Base-by-base conservation (phyloP, 1,140 invertebrate species). In the Arion vulgaris region DNA sequence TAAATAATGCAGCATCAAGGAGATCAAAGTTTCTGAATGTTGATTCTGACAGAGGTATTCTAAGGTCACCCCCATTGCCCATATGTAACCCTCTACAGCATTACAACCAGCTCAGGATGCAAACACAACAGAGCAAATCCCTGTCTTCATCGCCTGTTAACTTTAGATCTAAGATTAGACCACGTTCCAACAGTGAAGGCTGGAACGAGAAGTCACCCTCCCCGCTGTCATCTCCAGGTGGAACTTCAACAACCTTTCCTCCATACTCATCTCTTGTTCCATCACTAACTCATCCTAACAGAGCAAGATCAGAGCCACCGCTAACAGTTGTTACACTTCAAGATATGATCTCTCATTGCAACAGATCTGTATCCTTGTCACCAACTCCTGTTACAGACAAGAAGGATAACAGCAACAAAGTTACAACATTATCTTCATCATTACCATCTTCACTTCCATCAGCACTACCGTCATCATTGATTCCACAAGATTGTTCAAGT, bases 1-100 rank as follows among this genome's bases (percentile, higher is more conserved):
- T 92, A 36, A 92, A 92, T 83, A 80, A 83, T 53, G 91, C 90
- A 39, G 91, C 91, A 7, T 87, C 87, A 13, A 85, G 85, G 57
- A 81, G 49, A 28, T 71, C 57, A 9, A 45, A 28, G 1, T 66
- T 45, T 5, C 28, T 26, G 4, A 49, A 26, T 73, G 26, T 39
- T 13, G 32, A 32, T 5, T 19, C 19, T 17, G 53, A 28, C 7
- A 78, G 39, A 28, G 23, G 26, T 17, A 34, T 39, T 34, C 51
- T 78, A 23, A 76, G 34, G 41, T 57, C 51, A 57, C 76, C 76
- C 34, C 13, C 51, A 73, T 26, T 73, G 9, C 71, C 26, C 7
- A 0, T 39, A 19, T 19, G 5, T 11, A n/a, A 23, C 38, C 13
- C 19, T 32, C 38, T 41, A 38, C 38, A 73, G 26, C 71, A 39